Conservation (phyloP, 2,888 invertebrate genomes). For the Eupelmus urozonus region DNA sequence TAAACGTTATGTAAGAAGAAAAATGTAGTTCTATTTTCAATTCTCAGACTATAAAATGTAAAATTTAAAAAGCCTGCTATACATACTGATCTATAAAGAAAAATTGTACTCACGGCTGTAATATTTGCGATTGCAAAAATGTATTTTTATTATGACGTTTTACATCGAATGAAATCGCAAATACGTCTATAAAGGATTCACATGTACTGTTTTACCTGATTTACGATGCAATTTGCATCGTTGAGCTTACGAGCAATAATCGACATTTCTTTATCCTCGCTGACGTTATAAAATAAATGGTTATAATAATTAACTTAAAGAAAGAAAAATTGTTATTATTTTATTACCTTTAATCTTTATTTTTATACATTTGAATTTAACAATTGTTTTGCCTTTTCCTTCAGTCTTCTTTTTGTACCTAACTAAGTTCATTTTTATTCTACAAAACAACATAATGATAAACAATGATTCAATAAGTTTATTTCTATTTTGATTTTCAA, state of each 20-base stretch:
- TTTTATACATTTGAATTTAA: background rate
- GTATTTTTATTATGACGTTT: slow-evolving; percentile 61
- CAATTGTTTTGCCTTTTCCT: background rate
- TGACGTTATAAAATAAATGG: slow-evolving; percentile 36
- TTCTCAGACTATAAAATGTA: slow-evolving; percentile 15
- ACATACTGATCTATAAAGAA: background rate
- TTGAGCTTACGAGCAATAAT: slow-evolving; percentile 54
- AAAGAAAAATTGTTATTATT: background rate
- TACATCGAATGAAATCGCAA: slow-evolving; percentile 56
- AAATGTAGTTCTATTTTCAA: background rate
- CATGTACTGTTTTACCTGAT: slow-evolving; percentile 33
- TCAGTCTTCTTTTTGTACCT: no score
- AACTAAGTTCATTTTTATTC: no score
- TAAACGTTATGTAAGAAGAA: background rate
- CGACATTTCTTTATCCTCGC: slow-evolving; percentile 52
- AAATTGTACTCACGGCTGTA: slow-evolving; percentile 27
- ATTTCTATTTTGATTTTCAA: no score
- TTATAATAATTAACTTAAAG: background rate
- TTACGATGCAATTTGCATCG: slow-evolving; percentile 34
- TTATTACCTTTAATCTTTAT: background rate
- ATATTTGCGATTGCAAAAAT: slow-evolving; percentile 44
- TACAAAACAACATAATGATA: no score
- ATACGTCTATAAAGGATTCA: slow-evolving; percentile 22
- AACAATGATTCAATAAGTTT: no score
- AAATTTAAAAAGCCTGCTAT: slow-evolving; percentile 25